Evolutionary conservation across 2,888 invertebrate genomes (phyloP), one percentile per base, ranked within the genome.

Genomic region (Acholoe squamosa): DNA sequence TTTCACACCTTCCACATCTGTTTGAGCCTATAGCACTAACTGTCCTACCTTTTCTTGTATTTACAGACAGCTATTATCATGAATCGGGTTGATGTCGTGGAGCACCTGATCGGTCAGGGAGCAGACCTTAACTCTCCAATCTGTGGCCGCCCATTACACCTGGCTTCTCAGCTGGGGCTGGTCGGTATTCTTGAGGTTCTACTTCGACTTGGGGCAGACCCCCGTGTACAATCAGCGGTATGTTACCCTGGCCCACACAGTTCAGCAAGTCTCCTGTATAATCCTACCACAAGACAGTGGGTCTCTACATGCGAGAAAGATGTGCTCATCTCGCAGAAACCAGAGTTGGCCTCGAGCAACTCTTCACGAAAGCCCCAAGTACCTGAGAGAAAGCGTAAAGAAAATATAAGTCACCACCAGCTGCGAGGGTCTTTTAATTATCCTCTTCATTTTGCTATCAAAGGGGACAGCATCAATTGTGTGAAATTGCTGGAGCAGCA

Each of bases 101-200:
- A 76, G 52, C 76, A 77, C 33, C 76, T 89, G 0, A 77, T 89
- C 0, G 31, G n/a, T n/a, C 89, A 77, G 31, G 89, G 89, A 5
- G 89, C 89, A 25, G 89, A 89, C n/a, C 7, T 89, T 5, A 89
- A 89, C 51, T 43, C 77, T 16, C 89, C 77, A 12, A 51, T 71
- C 33, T 89, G 89, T 77, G 76, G 76, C 22, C 89, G 89, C 25
- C 77, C 89, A 43, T 14, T 89, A n/a, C 89, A 89, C 76, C 56
- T 89, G 22, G 76, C 89, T 31, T 77, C 89, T 25, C 71, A 52
- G 43, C 77, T 89, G 16, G 89, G 89, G 10, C 43, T 28, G n/a
- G 76, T 25, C 51, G 76, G 43, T 22, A n/a, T 89, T 0, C 43
- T 89, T 19, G 43, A 43, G 16, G 76, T 89, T 14, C 77, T 89